phyloP scores from a whole-genome alignment of 1,140 invertebrate species.

The Mesaphorura yosii region DNA sequence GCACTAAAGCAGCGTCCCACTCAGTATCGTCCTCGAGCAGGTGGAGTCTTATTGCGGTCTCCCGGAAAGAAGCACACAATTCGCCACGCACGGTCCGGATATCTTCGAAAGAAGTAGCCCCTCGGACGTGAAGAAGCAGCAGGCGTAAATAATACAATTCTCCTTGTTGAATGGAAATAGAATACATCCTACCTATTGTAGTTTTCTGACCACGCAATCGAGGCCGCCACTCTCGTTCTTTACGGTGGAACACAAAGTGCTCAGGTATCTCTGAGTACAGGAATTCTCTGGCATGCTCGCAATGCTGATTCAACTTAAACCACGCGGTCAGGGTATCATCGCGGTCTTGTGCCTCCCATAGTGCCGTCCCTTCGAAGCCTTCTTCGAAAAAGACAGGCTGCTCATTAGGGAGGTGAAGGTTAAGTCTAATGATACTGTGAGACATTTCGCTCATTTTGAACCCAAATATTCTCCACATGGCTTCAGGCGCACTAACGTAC shows the following conservation, averaged over 20 bases:
- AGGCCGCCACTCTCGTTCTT: slow-evolving; percentile 11
- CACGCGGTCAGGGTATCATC: slow-evolving; percentile 28
- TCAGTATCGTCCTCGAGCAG: slow-evolving; percentile 7
- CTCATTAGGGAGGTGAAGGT: slow-evolving; percentile 40
- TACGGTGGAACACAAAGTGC: slow-evolving; percentile 20
- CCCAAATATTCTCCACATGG: slow-evolving; percentile 32
- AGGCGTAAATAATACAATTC: slow-evolving; percentile 18
- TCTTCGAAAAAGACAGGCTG: slow-evolving; percentile 33
- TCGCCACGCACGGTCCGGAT: slow-evolving; percentile 16
- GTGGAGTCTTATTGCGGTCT: slow-evolving; percentile 9
- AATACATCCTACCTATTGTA: slow-evolving; percentile 5
- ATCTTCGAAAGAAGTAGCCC: slow-evolving; percentile 23
- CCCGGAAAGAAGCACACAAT: slow-evolving; percentile 16
- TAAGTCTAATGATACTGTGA: slow-evolving; percentile 36
- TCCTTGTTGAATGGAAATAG: not conserved
- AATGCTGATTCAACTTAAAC: slow-evolving; percentile 12
- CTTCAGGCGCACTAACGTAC: slow-evolving; percentile 34
- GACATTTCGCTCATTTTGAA: slow-evolving; percentile 28
- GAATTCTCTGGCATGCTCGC: not conserved
- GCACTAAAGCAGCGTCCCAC: not conserved
- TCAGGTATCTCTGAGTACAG: slow-evolving; percentile 17
- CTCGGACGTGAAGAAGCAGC: slow-evolving; percentile 29
- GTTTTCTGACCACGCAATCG: not conserved
- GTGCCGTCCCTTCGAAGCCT: slow-evolving; percentile 21
- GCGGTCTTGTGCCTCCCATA: slow-evolving; percentile 4